Base-by-base conservation (phyloP, 1,140 invertebrate genomes). In the Pseudomyrmex flavicornis region DNA sequence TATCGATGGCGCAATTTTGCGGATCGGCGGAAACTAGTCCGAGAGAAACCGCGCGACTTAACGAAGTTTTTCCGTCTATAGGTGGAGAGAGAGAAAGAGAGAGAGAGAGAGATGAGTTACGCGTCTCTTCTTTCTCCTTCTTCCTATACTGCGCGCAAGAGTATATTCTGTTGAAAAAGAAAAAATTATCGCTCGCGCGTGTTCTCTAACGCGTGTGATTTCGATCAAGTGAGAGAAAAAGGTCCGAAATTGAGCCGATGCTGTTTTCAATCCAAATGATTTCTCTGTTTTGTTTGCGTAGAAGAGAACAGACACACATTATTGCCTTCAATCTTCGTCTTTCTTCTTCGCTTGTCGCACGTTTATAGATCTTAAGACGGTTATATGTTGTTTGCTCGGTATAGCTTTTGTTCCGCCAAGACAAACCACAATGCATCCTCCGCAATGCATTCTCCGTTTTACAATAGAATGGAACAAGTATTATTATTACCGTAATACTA, bases 271-370 rank as follows among this genome's bases (percentile, higher is more conserved):
- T 76, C 61, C 66, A 54, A 35, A 8, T 22, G 48, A 8, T 69
- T 10, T 46, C 17, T 58, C 2, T 15, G 35, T 3, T 58, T 69
- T 79, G 62, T 46, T 46, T 44, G 35, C 7, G n/a, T 46, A 46
- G 15, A 20, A 59, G 35, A 35, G 35, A 35, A 59, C n/a, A 20
- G 58, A 59, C n/a, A 59, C 58, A 35, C 26, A 44, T 44, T 66
- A 66, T 69, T 79, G 35, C 62, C 35, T 68, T 77, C 63, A 58
- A 69, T 69, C 52, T 69, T n/a, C 46, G 35, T 79, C 35, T 79
- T 69, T 4, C 26, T 77, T 13, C 8, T 46, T 79, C 26, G 52
- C 17, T 54, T 26, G 20, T 9, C n/a, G 46, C 15, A 13, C 9
- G 17, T 68, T 77, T 68, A 56, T 69, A 12, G 26, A 3, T 79